Percentiles rank a stretch among this genome's conserved stretches.
phyloP scores from a whole-genome alignment of 2,888 invertebrate genomes.

The Leptinotarsa juncta region DNA sequence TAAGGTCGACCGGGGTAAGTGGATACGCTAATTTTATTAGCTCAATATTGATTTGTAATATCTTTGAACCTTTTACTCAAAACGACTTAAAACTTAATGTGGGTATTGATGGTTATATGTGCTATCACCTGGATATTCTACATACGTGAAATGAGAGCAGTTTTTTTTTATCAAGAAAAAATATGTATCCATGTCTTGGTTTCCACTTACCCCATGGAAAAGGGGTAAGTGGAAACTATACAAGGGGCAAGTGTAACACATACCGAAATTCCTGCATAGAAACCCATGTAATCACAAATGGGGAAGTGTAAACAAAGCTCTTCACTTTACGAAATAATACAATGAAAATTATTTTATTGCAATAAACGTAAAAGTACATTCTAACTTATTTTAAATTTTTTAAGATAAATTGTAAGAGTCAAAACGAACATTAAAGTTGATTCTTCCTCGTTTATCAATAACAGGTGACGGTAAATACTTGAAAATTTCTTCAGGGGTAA shows the following conservation, averaged over 20 bases:
- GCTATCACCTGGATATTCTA: constrained; percentile 11
- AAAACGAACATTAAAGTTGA: constrained; percentile 15
- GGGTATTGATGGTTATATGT: constrained; percentile 6
- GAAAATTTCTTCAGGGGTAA: constrained; percentile 12
- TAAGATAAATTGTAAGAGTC: constrained; percentile 11
- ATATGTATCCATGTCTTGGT: constrained; percentile 7
- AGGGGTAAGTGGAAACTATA: constrained; percentile 15
- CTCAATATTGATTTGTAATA: constrained; percentile 8
- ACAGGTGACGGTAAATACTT: constrained; percentile 13
- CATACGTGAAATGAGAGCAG: constrained; percentile 11
- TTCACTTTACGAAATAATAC: constrained; percentile 5
- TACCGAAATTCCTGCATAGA: constrained; percentile 12
- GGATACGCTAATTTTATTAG: constrained; percentile 4
- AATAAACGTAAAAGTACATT: background rate
- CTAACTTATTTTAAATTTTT: constrained; percentile 13
- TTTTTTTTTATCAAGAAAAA: constrained; percentile 10
- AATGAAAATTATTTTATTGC: constrained; percentile 7
- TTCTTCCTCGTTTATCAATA: constrained; percentile 7
- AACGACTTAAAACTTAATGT: constrained; percentile 9
- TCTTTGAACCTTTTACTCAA: constrained; percentile 11
- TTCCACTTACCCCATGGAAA: constrained; percentile 2
- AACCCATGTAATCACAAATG: constrained; percentile 3
- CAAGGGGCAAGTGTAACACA: constrained; percentile 13
- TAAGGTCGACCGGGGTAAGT: background rate
- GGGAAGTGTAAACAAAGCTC: constrained; percentile 12